Percentiles rank a stretch among this genome's conserved stretches.
These are phyloP conservation scores for Vipera latastei DNA, from an alignment of 2,797 vertebrate species.

Conservation along the genomic window DNA sequence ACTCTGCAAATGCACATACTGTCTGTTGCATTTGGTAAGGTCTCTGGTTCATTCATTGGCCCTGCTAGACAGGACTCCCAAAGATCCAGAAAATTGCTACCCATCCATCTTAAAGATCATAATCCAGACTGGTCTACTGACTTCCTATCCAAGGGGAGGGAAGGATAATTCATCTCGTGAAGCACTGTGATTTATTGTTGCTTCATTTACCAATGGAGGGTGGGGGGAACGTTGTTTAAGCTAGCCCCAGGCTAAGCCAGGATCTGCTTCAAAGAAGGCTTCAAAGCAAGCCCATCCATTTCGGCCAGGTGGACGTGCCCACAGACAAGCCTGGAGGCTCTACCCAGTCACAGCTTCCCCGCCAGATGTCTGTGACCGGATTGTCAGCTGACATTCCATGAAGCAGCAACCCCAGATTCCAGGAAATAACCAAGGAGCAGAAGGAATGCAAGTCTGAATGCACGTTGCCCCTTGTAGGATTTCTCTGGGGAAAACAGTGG, in stretches of 20 bases:
- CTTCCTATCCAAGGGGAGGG: background rate
- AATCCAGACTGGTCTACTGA: background rate
- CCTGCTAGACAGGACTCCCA: background rate
- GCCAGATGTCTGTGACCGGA: background rate
- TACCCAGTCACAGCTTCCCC: background rate
- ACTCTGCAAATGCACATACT: background rate
- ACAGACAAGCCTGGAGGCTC: too few relatives aligned
- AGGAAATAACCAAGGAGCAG: background rate
- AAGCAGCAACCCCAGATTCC: constrained; percentile 2
- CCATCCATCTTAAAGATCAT: background rate
- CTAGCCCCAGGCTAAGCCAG: background rate
- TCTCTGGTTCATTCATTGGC: background rate
- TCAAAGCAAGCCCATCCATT: background rate
- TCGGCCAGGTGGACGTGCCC: too few relatives aligned
- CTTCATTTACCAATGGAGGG: background rate
- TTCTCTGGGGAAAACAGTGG: background rate
- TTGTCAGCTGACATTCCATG: background rate
- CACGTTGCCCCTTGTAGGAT: background rate
- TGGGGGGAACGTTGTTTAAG: background rate
- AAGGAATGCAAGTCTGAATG: constrained; percentile 10
- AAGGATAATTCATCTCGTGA: background rate
- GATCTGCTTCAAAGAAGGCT: background rate
- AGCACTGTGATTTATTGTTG: background rate
- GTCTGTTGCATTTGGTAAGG: background rate
- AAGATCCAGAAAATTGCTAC: background rate